Evolutionary conservation across 2,797 vertebrate genomes (phyloP), one percentile per base, ranked within the genome.

Genomic region (Orientallactaga sibirica): DNA sequence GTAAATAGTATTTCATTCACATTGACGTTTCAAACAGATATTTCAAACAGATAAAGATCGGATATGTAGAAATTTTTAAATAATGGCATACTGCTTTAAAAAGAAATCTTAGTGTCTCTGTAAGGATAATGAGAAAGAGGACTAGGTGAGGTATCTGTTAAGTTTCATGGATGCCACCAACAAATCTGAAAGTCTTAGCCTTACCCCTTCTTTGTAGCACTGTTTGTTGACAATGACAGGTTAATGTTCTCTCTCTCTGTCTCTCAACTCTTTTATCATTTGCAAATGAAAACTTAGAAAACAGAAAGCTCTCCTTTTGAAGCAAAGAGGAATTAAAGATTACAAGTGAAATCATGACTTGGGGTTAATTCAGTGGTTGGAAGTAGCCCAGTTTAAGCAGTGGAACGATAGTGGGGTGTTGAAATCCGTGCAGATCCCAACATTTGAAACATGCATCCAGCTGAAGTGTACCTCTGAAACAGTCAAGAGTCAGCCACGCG

Each of bases 241-340:
- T 48, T 48, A 71, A 79, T 92, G 27, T 80, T 93, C 78, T 85
- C 68, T 86, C 93, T 93, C 68, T 88, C 85, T 77, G 20, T 84
- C 66, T 90, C 86, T 77, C 24, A 41, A 90, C 79, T 78, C 62
- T 84, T 91, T 94, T 93, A 88, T 41, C 16, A 75, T 88, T 92
- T 87, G 55, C 70, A 95, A 90, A 82, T 43, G n/a, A 19, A 84
- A 94, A 74, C 86, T 92, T 90, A 86, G 81, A 76, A 91, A 78
- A 90, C 74, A 86, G 79, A 90, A 83, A 86, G 88, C 8, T 81
- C 66, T 68, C 22, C 18, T 18, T 97, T 91, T 79, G 37, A 92
- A 78, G 92, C 61, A 91, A 81, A 6, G 27, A 6, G 27, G 43
- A 76, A 91, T 88, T 84, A 68, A 92, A 93, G 70, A 87, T 3